Conservation (phyloP, 2,113 vertebrate species). For the Lepisosteus osseus region DNA sequence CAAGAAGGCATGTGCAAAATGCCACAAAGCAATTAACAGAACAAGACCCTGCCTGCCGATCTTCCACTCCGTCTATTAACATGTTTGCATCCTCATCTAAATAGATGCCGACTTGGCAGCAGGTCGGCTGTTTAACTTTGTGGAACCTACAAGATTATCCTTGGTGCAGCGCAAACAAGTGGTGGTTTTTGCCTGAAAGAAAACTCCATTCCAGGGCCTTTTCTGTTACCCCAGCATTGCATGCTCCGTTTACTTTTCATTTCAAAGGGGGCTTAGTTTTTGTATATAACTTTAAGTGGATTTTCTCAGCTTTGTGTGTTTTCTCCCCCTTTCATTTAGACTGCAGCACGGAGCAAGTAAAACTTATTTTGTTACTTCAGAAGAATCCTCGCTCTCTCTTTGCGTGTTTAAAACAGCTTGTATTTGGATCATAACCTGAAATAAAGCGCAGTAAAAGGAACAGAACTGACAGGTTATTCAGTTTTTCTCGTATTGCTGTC, state of each 20-base stretch:
- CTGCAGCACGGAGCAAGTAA: too few species aligned
- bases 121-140: slow-evolving; percentile 64
- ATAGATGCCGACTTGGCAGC: slow-evolving; percentile 56
- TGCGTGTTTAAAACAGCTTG: too few species aligned
- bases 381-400: too few species aligned
- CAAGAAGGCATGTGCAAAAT: too few species aligned
- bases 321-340: too few species aligned
- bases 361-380: too few species aligned
- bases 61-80: slow-evolving; percentile 47
- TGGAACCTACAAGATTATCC: slow-evolving; percentile 65
- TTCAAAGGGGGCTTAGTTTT: slow-evolving; percentile 10
- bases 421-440: too few species aligned
- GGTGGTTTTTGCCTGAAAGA: slow-evolving; percentile 26
- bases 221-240: slow-evolving; percentile 29
- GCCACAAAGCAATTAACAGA: not conserved
- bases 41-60: slow-evolving; percentile 27
- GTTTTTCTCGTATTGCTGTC: too few species aligned
- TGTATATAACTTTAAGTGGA: slow-evolving; percentile 13
- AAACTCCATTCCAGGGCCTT: slow-evolving; percentile 29
- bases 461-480: too few species aligned
- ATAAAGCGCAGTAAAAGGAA: too few species aligned
- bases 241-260: slow-evolving; percentile 38
- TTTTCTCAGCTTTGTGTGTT: too few species aligned
- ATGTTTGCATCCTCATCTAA: slow-evolving; percentile 48
- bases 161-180: slow-evolving; percentile 57